Conservation (phyloP, 30 jellyfish, hydroid and myxozoan genomes). For the Aurelia sp. region DNA sequence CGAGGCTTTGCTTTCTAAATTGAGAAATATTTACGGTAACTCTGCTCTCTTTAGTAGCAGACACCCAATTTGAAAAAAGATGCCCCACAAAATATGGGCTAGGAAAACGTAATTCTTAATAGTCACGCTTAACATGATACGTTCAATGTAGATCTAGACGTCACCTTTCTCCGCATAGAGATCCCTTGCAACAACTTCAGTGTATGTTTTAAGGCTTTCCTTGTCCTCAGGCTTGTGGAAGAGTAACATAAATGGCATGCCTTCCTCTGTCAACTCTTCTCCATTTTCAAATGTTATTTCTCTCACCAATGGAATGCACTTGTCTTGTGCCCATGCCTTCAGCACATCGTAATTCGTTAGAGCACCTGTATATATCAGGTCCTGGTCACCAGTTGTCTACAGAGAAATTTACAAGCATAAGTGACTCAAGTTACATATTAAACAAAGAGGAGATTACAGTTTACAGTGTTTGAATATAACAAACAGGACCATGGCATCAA, state of each 20-base stretch:
- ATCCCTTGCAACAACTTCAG: slow-evolving; percentile 80
- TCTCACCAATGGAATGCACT: slow-evolving; percentile 93
- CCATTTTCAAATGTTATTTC: slow-evolving; percentile 99
- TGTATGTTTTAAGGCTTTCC: slow-evolving; percentile 72
- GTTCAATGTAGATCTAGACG: slow-evolving; percentile 6
- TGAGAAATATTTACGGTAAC: too few relatives aligned
- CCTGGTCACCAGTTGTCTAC: slow-evolving; percentile 89
- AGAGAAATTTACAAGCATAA: too few relatives aligned
- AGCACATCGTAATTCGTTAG: slow-evolving; percentile 58
- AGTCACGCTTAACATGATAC: too few relatives aligned
- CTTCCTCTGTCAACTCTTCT: slow-evolving; percentile 99
- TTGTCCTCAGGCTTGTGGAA: slow-evolving; percentile 89
- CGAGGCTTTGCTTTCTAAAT: too few relatives aligned
- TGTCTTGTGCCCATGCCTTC: slow-evolving; percentile 93
- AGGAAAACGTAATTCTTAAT: too few relatives aligned
- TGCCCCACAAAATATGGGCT: too few relatives aligned
- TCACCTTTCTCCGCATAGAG: slow-evolving; percentile 86
- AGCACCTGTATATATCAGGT: slow-evolving; percentile 77
- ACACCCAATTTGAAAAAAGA: too few relatives aligned
- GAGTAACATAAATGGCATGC: slow-evolving; percentile 93
- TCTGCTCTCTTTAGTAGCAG: too few relatives aligned
- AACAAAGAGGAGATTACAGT: too few relatives aligned
- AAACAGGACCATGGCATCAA: too few relatives aligned
- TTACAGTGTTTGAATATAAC: too few relatives aligned
- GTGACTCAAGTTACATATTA: too few relatives aligned